Conservation (phyloP, 2,888 invertebrate genomes). For the Chloroclysta siterata region DNA sequence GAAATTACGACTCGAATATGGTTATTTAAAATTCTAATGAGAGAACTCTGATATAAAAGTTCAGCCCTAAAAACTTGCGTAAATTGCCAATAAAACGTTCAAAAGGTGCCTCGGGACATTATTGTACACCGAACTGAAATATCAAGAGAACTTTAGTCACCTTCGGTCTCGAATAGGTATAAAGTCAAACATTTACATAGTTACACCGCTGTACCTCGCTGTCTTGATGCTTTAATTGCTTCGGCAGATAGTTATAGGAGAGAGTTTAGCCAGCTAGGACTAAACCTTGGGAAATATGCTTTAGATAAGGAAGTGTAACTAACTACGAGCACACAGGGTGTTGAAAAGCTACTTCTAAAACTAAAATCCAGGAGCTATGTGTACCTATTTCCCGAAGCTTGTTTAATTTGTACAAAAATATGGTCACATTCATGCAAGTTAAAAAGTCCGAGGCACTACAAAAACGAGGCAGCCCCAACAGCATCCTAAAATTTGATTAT, state of each 20-base stretch:
- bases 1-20: constrained; percentile 24
- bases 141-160: constrained; percentile 38
- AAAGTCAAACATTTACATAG: constrained; percentile 42
- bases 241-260: constrained; percentile 35
- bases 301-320: constrained; percentile 33
- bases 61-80: constrained; percentile 25
- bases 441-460: too few species aligned
- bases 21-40: constrained; percentile 25
- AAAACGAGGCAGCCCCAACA: too few species aligned
- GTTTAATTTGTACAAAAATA: neutral
- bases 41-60: constrained; percentile 27
- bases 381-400: neutral
- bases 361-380: neutral
- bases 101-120: constrained; percentile 22
- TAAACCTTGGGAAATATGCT: constrained; percentile 37
- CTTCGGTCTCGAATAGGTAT: constrained; percentile 33
- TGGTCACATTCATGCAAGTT: too few species aligned
- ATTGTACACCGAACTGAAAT: constrained; percentile 32
- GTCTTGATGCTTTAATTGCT: constrained; percentile 39
- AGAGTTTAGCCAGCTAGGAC: constrained; percentile 30
- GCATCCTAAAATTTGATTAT: too few species aligned
- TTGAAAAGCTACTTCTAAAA: neutral
- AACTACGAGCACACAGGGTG: constrained; percentile 7
- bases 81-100: constrained; percentile 28
- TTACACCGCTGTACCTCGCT: constrained; percentile 30